A percentile compares a stretch with the other conserved stretches of the same genome.
Conservation (phyloP, 2,113 vertebrate species). For the Alces alces region DNA sequence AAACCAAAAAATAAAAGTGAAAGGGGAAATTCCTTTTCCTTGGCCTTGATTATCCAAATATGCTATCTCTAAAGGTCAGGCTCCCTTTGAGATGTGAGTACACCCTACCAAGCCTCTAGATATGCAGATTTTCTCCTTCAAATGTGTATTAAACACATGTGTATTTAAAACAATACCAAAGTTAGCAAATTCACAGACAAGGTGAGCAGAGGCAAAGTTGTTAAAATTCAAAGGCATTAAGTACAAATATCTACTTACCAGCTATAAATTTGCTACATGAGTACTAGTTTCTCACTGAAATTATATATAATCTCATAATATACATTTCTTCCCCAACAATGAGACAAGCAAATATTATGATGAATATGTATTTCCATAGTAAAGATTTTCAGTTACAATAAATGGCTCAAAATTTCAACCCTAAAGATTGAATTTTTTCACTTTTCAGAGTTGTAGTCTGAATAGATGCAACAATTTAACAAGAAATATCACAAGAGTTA, state of each 20-base stretch:
- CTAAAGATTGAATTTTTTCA: background rate
- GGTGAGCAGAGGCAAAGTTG: background rate
- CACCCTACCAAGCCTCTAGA: background rate
- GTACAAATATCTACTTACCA: background rate
- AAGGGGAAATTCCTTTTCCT: background rate
- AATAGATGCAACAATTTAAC: background rate
- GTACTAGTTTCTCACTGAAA: background rate
- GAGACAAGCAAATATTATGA: background rate
- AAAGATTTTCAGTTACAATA: background rate
- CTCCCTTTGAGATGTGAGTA: background rate
- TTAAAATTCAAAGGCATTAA: background rate
- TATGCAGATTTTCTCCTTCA: background rate
- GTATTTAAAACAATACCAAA: background rate
- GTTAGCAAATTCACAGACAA: background rate
- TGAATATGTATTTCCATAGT: background rate
- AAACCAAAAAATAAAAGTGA: background rate
- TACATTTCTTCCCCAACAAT: background rate
- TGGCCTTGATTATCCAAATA: background rate
- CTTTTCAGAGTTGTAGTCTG: background rate
- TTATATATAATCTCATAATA: background rate
- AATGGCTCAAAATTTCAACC: background rate
- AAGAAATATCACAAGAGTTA: slow-evolving; percentile 60
- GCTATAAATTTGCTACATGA: background rate
- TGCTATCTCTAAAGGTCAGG: background rate
- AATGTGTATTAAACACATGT: background rate